Percentiles rank a stretch among this genome's conserved stretches.
Conservation (phyloP, 2,888 invertebrate species). For the Ryuthela nishihirai region DNA sequence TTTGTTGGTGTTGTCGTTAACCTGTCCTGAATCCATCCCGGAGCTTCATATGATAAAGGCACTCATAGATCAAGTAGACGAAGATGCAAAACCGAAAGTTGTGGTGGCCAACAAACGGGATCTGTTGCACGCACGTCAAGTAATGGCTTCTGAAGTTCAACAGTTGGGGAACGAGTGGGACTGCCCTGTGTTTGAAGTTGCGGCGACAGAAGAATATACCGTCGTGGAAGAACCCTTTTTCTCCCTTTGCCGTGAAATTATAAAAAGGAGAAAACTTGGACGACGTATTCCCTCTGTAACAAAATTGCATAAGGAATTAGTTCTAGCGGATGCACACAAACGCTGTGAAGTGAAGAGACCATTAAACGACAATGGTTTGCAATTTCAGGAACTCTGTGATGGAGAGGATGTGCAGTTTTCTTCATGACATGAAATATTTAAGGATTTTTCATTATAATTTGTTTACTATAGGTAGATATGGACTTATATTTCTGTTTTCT, state of each 20-base stretch:
- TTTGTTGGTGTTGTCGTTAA: not conserved
- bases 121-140: constrained; percentile 1
- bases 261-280: not conserved
- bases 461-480: too few relatives aligned
- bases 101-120: not conserved
- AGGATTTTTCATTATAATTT: too few relatives aligned
- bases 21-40: not conserved
- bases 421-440: too few relatives aligned
- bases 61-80: not conserved
- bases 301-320: not conserved
- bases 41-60: not conserved
- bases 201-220: not conserved
- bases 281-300: not conserved
- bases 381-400: too few relatives aligned
- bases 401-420: too few relatives aligned
- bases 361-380: not conserved
- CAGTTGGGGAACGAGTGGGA: not conserved
- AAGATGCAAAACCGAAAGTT: not conserved
- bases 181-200: not conserved
- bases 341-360: not conserved
- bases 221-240: not conserved
- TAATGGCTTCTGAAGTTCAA: not conserved
- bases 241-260: not conserved
- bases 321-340: not conserved
- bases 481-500: too few relatives aligned